Conservation (phyloP, 2,888 invertebrate genomes). For the Cosmorhoe ocellata region DNA sequence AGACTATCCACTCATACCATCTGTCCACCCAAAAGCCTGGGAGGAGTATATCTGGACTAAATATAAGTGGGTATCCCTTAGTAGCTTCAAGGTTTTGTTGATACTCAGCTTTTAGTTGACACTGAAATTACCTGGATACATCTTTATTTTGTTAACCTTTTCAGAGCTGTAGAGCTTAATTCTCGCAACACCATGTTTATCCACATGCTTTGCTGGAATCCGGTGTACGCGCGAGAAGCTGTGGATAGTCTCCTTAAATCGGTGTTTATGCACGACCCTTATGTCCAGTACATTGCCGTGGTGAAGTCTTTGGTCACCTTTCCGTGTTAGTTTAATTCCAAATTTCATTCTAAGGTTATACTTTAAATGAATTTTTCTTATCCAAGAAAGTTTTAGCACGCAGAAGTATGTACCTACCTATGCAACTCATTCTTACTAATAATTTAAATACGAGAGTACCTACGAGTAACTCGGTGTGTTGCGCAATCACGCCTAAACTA, state of each 20-base stretch:
- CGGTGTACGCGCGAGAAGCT: slow-evolving; percentile 51
- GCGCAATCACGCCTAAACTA: too few relatives aligned
- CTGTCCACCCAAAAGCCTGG: slow-evolving; percentile 82
- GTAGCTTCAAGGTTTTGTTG: too few relatives aligned
- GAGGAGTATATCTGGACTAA: slow-evolving; percentile 79
- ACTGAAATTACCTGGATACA: neutral
- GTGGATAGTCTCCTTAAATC: slow-evolving; percentile 65
- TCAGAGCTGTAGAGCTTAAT: slow-evolving; percentile 68
- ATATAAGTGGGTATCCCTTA: slow-evolving; percentile 67
- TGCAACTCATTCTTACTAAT: too few relatives aligned
- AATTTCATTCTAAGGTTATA: neutral
- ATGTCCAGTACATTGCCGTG: slow-evolving; percentile 75
- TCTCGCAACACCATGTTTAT: slow-evolving; percentile 83
- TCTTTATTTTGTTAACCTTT: slow-evolving; percentile 26
- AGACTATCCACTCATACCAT: slow-evolving; percentile 80
- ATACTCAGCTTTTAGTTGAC: too few relatives aligned
- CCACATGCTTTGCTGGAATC: slow-evolving; percentile 82
- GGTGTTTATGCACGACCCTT: slow-evolving; percentile 77
- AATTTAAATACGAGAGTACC: too few relatives aligned
- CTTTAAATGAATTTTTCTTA: neutral
- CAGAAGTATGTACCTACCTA: too few relatives aligned
- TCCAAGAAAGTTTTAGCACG: too few relatives aligned
- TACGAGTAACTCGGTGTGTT: too few relatives aligned
- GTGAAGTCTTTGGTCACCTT: slow-evolving; percentile 66
- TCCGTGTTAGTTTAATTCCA: slow-evolving; percentile 5